phyloP scores from a whole-genome alignment of 2,797 vertebrate species.

The Bucorvus abyssinicus region DNA sequence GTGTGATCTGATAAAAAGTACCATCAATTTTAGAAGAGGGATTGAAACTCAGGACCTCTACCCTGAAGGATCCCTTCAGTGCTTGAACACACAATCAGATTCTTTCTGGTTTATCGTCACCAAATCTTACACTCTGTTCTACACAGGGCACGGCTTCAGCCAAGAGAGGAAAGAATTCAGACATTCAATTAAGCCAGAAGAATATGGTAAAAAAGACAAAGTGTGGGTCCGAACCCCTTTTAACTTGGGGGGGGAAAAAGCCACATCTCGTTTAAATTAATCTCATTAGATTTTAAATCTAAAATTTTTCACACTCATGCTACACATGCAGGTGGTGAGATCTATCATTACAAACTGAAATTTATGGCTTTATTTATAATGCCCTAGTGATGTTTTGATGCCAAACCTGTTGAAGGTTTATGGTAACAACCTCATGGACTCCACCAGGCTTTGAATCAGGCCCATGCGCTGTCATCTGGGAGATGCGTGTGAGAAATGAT shows the following conservation, averaged over 20 bases:
- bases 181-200: not conserved
- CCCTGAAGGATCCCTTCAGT: not conserved
- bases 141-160: not conserved
- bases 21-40: not conserved
- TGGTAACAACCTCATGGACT: not conserved
- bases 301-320: rapidly evolving
- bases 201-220: not conserved
- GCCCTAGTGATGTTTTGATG: not conserved
- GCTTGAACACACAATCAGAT: not conserved
- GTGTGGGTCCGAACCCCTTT: not conserved
- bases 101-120: not conserved
- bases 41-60: not conserved
- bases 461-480: not conserved
- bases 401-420: not conserved
- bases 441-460: not conserved
- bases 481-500: not conserved
- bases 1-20: not conserved
- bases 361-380: not conserved
- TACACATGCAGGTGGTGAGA: not conserved
- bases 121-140: not conserved
- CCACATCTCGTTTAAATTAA: not conserved
- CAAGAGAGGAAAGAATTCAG: not conserved
- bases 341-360: not conserved
- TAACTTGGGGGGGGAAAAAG: rapidly evolving
- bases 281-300: not conserved